These are phyloP conservation scores for Eurosta solidaginis DNA, from an alignment of 1,140 invertebrate genomes.

Conservation along the genomic window DNA sequence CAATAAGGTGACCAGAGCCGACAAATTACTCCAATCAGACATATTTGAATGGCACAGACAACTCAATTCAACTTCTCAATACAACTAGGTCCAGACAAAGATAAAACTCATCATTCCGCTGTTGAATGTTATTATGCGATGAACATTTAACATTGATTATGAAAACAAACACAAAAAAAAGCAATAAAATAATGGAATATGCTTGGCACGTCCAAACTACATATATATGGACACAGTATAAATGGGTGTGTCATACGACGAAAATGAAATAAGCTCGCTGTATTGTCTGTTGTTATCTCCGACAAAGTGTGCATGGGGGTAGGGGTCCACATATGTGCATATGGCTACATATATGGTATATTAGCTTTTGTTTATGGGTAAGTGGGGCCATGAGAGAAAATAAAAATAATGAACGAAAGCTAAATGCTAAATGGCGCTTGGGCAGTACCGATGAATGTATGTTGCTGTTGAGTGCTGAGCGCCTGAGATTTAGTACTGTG, in stretches of 20 bases:
- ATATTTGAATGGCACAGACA: too few relatives aligned
- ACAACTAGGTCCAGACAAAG: too few relatives aligned
- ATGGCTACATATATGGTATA: neutral
- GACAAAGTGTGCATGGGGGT: neutral
- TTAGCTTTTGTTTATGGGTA: neutral
- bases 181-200: neutral
- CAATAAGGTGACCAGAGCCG: neutral
- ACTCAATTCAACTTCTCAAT: neutral
- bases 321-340: neutral
- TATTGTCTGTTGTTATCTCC: too few relatives aligned
- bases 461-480: neutral
- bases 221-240: neutral
- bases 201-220: neutral
- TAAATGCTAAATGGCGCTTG: neutral
- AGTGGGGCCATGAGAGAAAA: too few relatives aligned
- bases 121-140: too few relatives aligned
- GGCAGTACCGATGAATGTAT: neutral
- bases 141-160: neutral
- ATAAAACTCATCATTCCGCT: too few relatives aligned
- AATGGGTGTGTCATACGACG: neutral
- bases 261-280: too few relatives aligned
- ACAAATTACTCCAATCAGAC: too few relatives aligned
- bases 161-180: too few relatives aligned
- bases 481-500: slow-evolving; percentile 19
- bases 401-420: neutral